These are phyloP conservation scores for Agraylea sexmaculata DNA, from an alignment of 1,140 invertebrate species.

Conservation along the genomic window DNA sequence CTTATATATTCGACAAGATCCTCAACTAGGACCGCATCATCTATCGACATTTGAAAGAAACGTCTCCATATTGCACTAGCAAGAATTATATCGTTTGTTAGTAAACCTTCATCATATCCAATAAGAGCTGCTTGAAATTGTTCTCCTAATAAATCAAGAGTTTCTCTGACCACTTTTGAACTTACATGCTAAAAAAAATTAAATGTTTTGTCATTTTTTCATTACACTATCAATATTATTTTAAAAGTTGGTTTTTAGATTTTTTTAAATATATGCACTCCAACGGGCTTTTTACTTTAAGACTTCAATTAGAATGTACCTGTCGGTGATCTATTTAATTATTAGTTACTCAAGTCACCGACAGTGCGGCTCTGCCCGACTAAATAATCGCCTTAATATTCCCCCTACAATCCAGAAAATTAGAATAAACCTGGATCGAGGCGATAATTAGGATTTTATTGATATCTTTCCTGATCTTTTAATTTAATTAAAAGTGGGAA, in stretches of 20 bases:
- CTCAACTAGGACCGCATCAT: conserved; percentile 51
- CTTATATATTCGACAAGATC: conserved; percentile 57
- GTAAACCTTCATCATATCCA: conserved; percentile 74
- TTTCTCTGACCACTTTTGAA: conserved; percentile 40
- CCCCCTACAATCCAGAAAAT: too few species aligned
- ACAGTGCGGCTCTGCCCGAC: too few species aligned
- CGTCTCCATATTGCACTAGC: conserved; percentile 76
- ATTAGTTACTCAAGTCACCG: too few species aligned
- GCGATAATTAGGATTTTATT: background rate
- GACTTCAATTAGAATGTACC: background rate
- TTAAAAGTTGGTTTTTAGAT: too few species aligned
- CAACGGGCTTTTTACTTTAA: conserved; percentile 11
- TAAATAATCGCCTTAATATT: too few species aligned
- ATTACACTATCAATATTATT: too few species aligned
- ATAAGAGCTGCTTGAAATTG: conserved; percentile 76
- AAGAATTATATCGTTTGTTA: conserved; percentile 46
- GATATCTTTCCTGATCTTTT: conserved; percentile 1
- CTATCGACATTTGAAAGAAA: conserved; percentile 52
- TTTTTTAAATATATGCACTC: too few species aligned
- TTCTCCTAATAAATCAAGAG: conserved; percentile 50
- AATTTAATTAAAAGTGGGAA: conserved; percentile 4
- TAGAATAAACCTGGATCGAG: too few species aligned
- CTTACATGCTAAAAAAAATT: conserved; percentile 41
- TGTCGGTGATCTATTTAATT: background rate
- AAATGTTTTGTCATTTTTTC: background rate